Conservation (phyloP, 1,140 invertebrate genomes). For the Hylaeus volcanicus region DNA sequence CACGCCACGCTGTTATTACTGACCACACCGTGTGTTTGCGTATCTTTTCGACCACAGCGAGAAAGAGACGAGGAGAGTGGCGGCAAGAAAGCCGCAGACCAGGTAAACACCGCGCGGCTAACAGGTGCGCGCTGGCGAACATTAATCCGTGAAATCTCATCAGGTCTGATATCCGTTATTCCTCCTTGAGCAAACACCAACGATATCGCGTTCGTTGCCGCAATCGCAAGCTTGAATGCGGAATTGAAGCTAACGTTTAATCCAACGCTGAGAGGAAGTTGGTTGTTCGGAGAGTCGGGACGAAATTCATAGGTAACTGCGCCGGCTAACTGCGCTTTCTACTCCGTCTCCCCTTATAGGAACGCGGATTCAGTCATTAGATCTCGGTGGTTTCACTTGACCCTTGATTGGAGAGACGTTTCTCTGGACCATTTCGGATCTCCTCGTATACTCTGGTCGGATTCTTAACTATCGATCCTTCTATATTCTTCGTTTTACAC, state of each 20-base stretch:
- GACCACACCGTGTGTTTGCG: conserved; percentile 39
- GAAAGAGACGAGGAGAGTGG: background rate
- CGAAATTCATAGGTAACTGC: background rate
- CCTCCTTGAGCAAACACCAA: background rate
- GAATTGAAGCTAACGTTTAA: conserved; percentile 12
- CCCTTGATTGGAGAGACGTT: background rate
- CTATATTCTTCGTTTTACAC: background rate
- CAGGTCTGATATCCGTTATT: background rate
- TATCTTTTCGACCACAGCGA: conserved; percentile 33
- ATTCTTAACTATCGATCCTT: no score
- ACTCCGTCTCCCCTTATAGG: conserved; percentile 24
- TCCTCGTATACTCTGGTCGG: no score
- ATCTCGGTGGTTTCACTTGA: conserved; percentile 23
- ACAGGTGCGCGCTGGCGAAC: conserved; percentile 12
- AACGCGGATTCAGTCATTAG: background rate
- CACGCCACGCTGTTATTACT: conserved; percentile 73
- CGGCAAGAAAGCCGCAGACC: conserved; percentile 27
- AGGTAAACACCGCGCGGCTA: conserved; percentile 25
- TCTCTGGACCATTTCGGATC: background rate
- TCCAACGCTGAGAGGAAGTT: background rate
- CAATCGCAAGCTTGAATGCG: background rate
- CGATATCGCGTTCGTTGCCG: background rate
- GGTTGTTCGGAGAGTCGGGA: background rate
- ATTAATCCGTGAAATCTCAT: conserved; percentile 4
- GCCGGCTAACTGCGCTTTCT: conserved; percentile 9